Evolutionary conservation across 2,797 vertebrate genomes (phyloP), one percentile per base, ranked within the genome.

Genomic region (Clamator glandarius): DNA sequence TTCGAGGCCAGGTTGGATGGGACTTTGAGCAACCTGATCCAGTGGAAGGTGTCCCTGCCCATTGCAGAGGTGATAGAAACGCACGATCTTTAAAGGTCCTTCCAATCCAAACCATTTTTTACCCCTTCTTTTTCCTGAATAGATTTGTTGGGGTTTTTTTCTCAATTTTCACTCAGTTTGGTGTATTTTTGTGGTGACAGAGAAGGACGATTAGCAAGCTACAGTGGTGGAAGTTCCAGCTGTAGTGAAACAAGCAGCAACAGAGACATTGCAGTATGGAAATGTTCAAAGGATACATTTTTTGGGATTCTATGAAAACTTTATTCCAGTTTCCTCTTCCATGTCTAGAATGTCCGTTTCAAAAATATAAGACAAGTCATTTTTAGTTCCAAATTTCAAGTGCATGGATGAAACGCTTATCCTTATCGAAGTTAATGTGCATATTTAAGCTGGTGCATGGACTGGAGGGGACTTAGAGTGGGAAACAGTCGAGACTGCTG

Each of bases 401-500:
- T 31, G 74, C 39, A 21, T 46, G 42, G 41, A 41, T 85, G 91
- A 52, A 21, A 16, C 10, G 25, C 36, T 76, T 66, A 62, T 50
- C 39, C 55, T 42, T 81, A 59, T 44, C 46, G 39, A 72, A 84
- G 67, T 80, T 54, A 72, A 7, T 55, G 4, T 4, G 8, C 5
- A 1, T 58, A 4, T 62, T 82, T 64, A 51, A 79, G 68, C 41
- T 89, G 87, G 31, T 7, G 6, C 25, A 4, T 15, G 80, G 61
- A 66, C 57, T 75, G 70, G 72, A 93, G 50, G 36, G 50, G 33
- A 35, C 51, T 67, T 62, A 16, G 58, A 44, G 61, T 62, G 94
- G 96, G 86, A 96, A 95, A 80, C 78, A 42, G 74, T 64, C 83
- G 68, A 84, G 86, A 52, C 89, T 39, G 7, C 39, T 3, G 28